Base-by-base conservation (phyloP, 1,140 invertebrate species). In the Drosophila virilis region DNA sequence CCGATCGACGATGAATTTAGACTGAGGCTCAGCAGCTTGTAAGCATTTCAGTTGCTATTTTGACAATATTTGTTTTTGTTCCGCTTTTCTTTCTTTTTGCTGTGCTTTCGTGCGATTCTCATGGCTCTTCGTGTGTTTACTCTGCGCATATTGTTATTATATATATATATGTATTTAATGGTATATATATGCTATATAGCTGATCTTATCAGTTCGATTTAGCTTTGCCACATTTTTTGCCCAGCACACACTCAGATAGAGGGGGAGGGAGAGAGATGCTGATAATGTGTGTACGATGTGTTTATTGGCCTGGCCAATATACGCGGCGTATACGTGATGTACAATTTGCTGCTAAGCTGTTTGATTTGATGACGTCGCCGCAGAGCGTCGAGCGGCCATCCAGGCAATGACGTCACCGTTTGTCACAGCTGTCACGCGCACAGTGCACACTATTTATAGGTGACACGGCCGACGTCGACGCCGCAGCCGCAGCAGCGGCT, bases 361-460 rank as follows among this genome's bases (percentile, higher is more conserved):
- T 57, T 37, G 62, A 65, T 74, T 73, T 57, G 61, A 65, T 88
- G 83, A 88, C 83, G 83, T 86, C n/a, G 37, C 37, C 28, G 50
- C 37, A 17, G 45, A 50, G 4, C 38, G 9, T 7, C 1, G 40
- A 12, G 40, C 22, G 57, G 15, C 57, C 58, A 22, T 85, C 79
- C 84, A 88, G 76, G 48, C 73, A 77, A 89, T 86, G 79, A 88
- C 84, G 83, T 86, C 83, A 86, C 70, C 43, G 59, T 65, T 60
- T 77, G 68, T 69, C 83, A 80, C 83, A 86, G 83, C 83, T 86
- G 83, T 86, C 83, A 86, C 84, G 83, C 84, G 83, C 83, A 79
- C 45, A 81, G 84, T 79, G 55, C 73, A 43, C 48, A 72, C 76
- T 88, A 86, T 86, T 86, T 80, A 73, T 86, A 86, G 83, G 42